Base-by-base conservation (phyloP, 2,113 vertebrate species). In the Dicrurus megarhynchus region DNA sequence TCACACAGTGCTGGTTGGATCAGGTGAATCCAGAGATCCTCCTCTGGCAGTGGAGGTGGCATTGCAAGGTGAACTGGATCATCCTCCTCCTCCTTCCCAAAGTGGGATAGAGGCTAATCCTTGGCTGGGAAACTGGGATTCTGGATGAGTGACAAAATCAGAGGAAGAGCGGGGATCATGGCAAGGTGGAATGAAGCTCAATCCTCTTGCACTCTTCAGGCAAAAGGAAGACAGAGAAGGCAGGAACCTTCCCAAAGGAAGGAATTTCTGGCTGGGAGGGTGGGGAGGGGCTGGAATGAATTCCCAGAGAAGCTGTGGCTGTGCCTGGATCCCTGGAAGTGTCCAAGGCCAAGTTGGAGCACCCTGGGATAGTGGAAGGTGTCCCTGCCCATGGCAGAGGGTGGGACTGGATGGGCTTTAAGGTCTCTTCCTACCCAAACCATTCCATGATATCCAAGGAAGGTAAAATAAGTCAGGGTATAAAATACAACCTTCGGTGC, bases 251-350 rank as follows among this genome's bases (percentile, higher is more conserved):
- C 60, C 28, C 60, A 74, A 44, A 33, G 23, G 19, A 52, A 33
- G 30, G 69, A 39, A 67, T 75, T 67, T 6, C 60, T 52, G 69
- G 32, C 59, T 64, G 56, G 13, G 30, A 50, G 11, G 14, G 17
- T 50, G 61, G 6, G 8, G 16, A 35, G 3, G 11, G 1, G 0
- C 52, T 49, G 46, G 63, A 0, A 7, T 2, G 0, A 16, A 22
- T 73, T 8, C 46, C 37, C 44, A 75, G 28, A 75, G 46, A 0
- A 68, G 39, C 53, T 82, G 52, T 46, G 77, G 46, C 53, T 60
- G 33, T 7, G 28, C 15, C 46, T 70, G 74, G 33, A 63, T 47
- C 64, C n/a, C 56, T 81, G 86, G 28, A 5, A 52, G 27, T n/a
- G 52, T 6, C 77, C 53, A 46, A 60, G 46, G 23, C 3, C 28